These are phyloP conservation scores for Malacoraja senta DNA, from an alignment of 2,797 vertebrate genomes.

Conservation along the genomic window DNA sequence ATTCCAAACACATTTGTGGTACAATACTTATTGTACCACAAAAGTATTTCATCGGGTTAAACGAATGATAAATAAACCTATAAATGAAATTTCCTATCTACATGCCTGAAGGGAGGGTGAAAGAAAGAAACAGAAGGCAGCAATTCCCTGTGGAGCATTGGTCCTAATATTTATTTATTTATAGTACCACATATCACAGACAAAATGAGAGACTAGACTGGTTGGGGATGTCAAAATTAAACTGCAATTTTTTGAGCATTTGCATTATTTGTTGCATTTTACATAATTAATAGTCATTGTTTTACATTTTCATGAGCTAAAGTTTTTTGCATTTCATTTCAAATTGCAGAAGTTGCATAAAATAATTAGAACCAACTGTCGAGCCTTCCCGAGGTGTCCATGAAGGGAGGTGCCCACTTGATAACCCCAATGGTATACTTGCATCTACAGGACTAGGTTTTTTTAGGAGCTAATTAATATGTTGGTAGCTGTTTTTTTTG, in stretches of 20 bases:
- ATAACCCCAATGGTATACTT: too few relatives aligned
- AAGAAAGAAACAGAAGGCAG: background rate
- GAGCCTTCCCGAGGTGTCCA: too few relatives aligned
- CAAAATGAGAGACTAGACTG: background rate
- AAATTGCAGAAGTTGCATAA: background rate
- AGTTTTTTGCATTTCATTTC: background rate
- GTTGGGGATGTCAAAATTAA: background rate
- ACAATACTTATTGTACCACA: slow-evolving; percentile 5
- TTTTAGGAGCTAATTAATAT: too few relatives aligned
- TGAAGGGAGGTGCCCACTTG: too few relatives aligned
- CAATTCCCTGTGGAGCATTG: background rate
- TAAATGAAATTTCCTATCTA: slow-evolving; percentile 23
- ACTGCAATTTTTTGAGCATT: background rate
- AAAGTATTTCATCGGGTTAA: background rate
- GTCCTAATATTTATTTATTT: slow-evolving; percentile 17
- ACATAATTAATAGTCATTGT: background rate
- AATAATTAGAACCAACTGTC: too few relatives aligned
- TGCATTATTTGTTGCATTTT: background rate
- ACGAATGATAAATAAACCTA: slow-evolving; percentile 20
- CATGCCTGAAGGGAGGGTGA: too few relatives aligned
- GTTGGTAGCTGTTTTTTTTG: too few relatives aligned
- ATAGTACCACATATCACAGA: background rate
- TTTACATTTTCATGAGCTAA: background rate
- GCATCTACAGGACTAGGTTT: too few relatives aligned
- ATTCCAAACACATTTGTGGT: background rate